Evolutionary conservation across 2,888 invertebrate genomes (phyloP), one percentile per base, ranked within the genome.

Genomic region (Sinopyrophorus schimmeli): DNA sequence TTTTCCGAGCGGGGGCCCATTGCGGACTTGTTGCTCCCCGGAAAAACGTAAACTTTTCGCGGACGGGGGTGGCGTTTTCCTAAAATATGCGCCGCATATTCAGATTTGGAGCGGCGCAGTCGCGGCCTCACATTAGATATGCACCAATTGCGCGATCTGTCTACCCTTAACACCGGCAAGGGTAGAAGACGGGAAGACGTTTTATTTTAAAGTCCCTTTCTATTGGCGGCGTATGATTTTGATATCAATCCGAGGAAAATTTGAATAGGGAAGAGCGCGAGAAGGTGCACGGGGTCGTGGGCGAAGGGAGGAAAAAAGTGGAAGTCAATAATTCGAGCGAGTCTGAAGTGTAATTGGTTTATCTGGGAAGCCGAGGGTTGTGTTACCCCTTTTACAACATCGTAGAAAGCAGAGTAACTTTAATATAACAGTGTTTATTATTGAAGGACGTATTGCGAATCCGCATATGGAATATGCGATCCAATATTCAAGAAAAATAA

Each of bases 61-160:
- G 7, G 14, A 47, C 26, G 11, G 21, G 32, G 30, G n/a, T n/a
- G n/a, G n/a, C n/a, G n/a, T n/a, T n/a, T n/a, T n/a, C n/a, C n/a
- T n/a, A n/a, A n/a, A n/a, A n/a, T n/a, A n/a, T n/a, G n/a, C 47
- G 34, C 66, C 67, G 66, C 66, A 67, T 68, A 70, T 70, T 69
- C 69, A 69, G 69, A 70, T 71, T 71, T 68, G 64, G 9, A 34
- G 35, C 6, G 26, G 72, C 71, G 71, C 68, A 69, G 69, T 50
- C 70, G 69, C 71, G 67, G 60, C 61, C 60, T 39, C 67, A 66
- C 66, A 71, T 73, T 74, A 80, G 79, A 64, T 78, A 76, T 69
- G 72, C 74, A 59, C 70, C 73, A 73, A 73, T 74, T 51, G 49
- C 51, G 48, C 60, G 63, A 61, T 60, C 57, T 60, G 52, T 58